A percentile compares a stretch with the other conserved stretches of the same genome.
These are phyloP conservation scores for Zosterops lateralis DNA, from an alignment of 2,113 vertebrate genomes.

Conservation along the genomic window DNA sequence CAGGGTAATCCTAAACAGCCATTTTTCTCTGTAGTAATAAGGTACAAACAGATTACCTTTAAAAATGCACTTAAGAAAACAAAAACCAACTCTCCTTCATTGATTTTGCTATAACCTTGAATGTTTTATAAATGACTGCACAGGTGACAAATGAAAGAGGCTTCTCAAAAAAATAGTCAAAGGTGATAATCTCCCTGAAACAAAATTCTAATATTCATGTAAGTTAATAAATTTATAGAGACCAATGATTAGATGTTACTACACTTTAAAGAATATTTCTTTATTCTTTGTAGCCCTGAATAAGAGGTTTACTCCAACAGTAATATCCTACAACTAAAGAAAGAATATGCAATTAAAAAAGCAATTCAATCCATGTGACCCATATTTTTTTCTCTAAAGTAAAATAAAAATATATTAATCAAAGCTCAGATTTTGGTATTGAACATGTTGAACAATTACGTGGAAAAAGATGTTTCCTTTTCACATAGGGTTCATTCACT, in stretches of 20 bases:
- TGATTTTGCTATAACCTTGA: not conserved
- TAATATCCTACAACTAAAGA: not conserved
- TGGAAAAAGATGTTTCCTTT: not conserved
- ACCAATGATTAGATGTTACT: not conserved
- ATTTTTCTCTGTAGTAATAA: not conserved
- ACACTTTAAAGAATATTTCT: not conserved
- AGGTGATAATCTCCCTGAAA: not conserved
- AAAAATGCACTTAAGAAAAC: not conserved
- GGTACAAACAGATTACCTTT: not conserved
- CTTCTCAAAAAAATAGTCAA: not conserved
- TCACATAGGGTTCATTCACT: not conserved
- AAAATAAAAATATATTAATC: not conserved
- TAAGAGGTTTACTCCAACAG: not conserved
- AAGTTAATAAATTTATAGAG: not conserved
- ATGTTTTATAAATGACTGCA: not conserved
- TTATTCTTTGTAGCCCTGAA: not conserved
- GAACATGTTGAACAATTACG: rapidly evolving
- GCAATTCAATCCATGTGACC: not conserved
- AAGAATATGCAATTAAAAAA: not conserved
- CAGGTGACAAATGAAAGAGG: not conserved
- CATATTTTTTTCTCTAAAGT: not conserved
- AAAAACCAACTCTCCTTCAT: not conserved
- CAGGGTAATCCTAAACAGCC: not conserved
- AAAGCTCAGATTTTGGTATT: not conserved
- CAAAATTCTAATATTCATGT: not conserved